These are phyloP conservation scores for Plotosus lineatus DNA, from an alignment of 2,113 vertebrate genomes.

Conservation along the genomic window DNA sequence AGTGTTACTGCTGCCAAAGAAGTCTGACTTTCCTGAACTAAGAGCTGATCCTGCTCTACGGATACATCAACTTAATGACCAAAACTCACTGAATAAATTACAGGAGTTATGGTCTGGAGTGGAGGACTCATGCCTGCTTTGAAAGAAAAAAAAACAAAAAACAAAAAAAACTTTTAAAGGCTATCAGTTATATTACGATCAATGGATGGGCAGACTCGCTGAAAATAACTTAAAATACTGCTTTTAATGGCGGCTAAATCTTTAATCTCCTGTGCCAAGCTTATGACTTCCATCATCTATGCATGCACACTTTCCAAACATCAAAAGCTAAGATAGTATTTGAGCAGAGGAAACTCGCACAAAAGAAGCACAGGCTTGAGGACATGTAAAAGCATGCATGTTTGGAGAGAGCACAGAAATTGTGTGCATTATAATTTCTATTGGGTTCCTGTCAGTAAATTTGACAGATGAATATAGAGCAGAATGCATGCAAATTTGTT, in stretches of 20 bases:
- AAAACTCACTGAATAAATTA: neutral
- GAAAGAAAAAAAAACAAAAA: neutral
- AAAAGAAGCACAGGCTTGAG: neutral
- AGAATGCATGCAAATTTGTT: conserved; percentile 75
- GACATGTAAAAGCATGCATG: neutral
- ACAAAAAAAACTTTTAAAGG: neutral
- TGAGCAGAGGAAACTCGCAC: neutral
- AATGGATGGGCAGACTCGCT: neutral
- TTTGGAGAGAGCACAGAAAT: neutral
- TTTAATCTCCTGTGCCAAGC: neutral
- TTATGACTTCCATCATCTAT: neutral
- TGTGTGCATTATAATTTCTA: conserved; percentile 36
- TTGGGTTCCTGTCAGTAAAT: conserved; percentile 61
- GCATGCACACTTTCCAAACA: neutral
- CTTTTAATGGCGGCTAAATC: neutral
- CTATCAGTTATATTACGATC: neutral
- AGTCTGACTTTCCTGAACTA: conserved; percentile 58
- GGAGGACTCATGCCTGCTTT: neutral
- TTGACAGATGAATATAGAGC: conserved; percentile 51
- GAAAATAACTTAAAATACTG: neutral
- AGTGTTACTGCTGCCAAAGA: conserved; percentile 59
- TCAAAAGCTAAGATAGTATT: neutral
- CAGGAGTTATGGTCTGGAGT: conserved; percentile 3
- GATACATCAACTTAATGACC: conserved; percentile 13
- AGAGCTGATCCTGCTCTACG: conserved; percentile 65